These are phyloP conservation scores for Alligator sinensis DNA, from an alignment of 2,113 vertebrate species.

Conservation along the genomic window DNA sequence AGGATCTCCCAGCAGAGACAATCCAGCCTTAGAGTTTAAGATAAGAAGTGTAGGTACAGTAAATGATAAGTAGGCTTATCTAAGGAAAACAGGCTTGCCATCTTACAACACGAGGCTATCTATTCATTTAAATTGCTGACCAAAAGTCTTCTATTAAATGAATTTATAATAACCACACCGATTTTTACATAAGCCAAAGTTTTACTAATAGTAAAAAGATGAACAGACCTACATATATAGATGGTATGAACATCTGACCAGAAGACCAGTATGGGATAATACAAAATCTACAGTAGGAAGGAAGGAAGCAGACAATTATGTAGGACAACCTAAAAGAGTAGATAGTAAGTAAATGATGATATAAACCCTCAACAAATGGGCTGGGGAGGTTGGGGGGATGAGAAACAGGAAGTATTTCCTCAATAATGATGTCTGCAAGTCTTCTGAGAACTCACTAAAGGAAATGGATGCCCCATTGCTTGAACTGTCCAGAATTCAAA, in stretches of 20 bases:
- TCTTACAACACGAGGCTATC: background rate
- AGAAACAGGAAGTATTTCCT: background rate
- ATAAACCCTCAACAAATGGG: background rate
- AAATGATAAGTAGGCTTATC: background rate
- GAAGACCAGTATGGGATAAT: background rate
- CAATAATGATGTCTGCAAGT: background rate
- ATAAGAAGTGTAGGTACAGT: background rate
- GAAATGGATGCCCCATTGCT: background rate
- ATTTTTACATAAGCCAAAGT: constrained; percentile 24
- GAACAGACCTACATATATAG: background rate
- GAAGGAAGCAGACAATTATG: background rate
- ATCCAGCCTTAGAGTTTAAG: background rate
- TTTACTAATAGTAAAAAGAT: constrained; percentile 10
- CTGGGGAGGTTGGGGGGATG: background rate
- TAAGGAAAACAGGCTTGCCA: background rate
- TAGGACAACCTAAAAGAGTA: background rate
- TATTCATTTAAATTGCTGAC: constrained; percentile 1
- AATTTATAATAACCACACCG: background rate
- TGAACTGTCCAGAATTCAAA: constrained; percentile 16
- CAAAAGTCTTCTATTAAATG: constrained; percentile 14
- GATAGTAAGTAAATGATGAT: background rate
- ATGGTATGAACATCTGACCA: background rate
- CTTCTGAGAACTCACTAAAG: background rate
- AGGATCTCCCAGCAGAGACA: background rate
- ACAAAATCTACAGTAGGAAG: background rate